A percentile compares a stretch with the other conserved stretches of the same genome.
Evolutionary conservation across 2,888 invertebrate species (phyloP).

Genomic region (Aporophyla nigra): DNA sequence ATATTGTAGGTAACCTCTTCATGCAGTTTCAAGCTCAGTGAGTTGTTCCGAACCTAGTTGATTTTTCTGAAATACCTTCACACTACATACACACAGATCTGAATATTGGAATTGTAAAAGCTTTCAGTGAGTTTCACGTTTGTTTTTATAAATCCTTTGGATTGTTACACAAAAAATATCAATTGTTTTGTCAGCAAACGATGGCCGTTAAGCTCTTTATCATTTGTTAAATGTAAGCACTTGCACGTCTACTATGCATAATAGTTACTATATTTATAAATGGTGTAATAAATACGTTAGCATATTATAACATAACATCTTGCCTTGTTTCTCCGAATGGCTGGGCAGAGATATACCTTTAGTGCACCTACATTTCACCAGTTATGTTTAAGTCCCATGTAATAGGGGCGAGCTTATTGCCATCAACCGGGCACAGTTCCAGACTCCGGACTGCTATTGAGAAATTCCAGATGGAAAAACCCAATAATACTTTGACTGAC

Average conservation of each 20-base stretch:
- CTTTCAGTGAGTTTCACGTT: conserved; percentile 14
- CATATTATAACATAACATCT: too few species aligned
- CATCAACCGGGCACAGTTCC: too few species aligned
- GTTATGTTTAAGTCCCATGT: too few species aligned
- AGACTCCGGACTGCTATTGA: too few species aligned
- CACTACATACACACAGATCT: background rate
- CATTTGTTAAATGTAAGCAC: background rate
- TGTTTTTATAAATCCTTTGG: conserved; percentile 27
- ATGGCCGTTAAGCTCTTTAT: conserved; percentile 4
- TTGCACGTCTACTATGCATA: background rate
- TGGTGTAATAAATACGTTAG: background rate
- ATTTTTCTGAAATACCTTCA: conserved; percentile 24
- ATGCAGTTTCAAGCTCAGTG: conserved; percentile 43
- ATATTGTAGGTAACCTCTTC: background rate
- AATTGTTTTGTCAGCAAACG: background rate
- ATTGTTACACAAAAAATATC: conserved; percentile 15
- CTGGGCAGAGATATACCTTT: too few species aligned
- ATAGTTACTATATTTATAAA: background rate
- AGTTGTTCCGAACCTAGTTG: background rate
- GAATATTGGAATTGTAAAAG: conserved; percentile 27
- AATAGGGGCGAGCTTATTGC: too few species aligned
- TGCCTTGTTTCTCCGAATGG: too few species aligned
- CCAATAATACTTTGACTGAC: too few species aligned
- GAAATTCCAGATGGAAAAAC: too few species aligned
- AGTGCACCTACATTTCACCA: too few species aligned